Percentiles rank a stretch among this genome's conserved stretches.
Conservation (phyloP, 2,888 invertebrate species). For the Piscicola geometra region DNA sequence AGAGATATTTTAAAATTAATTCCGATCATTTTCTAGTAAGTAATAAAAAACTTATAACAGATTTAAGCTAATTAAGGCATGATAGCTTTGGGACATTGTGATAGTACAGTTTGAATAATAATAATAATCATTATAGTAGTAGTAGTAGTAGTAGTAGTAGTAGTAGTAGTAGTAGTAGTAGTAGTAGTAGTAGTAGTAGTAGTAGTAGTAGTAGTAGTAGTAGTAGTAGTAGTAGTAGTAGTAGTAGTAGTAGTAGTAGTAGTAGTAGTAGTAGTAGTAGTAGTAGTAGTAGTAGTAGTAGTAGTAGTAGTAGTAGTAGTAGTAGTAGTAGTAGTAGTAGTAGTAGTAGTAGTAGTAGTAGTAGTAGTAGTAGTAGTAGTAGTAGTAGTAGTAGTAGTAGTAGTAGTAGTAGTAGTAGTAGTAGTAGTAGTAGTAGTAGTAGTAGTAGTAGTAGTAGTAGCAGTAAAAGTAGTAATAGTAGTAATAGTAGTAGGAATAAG, state of each 20-base stretch:
- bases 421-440: constrained; percentile 32
- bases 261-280: constrained; percentile 30
- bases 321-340: constrained; percentile 37
- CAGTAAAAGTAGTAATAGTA: constrained; percentile 28
- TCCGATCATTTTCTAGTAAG: too few relatives aligned
- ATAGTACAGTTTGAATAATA: too few relatives aligned
- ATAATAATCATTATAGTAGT: too few relatives aligned
- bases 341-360: constrained; percentile 38
- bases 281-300: constrained; percentile 38
- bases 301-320: constrained; percentile 42
- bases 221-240: constrained; percentile 31
- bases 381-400: constrained; percentile 42
- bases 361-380: constrained; percentile 38
- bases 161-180: constrained; percentile 29
- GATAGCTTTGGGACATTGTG: too few relatives aligned
- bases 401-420: constrained; percentile 31
- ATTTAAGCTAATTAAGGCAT: too few relatives aligned
- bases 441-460: constrained; percentile 32
- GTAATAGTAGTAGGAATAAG: constrained; percentile 32
- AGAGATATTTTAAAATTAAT: too few relatives aligned
- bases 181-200: constrained; percentile 31
- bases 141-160: constrained; percentile 21
- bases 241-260: constrained; percentile 31
- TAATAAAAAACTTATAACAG: too few relatives aligned
- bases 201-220: constrained; percentile 32